These are phyloP conservation scores for Sycophila texana DNA, from an alignment of 2,888 invertebrate genomes.

Conservation along the genomic window DNA sequence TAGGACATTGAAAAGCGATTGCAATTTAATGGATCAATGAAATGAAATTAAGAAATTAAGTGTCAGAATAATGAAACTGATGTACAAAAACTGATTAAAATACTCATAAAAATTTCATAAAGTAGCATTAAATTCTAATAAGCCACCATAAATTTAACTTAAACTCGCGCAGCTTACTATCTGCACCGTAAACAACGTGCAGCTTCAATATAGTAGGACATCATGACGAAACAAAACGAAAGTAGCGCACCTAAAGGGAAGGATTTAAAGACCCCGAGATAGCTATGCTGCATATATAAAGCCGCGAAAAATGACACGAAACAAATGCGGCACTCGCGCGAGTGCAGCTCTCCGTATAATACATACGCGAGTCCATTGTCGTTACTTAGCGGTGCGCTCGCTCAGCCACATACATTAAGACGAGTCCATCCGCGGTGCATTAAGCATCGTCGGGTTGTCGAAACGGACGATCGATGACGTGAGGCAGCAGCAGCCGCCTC, in stretches of 20 bases:
- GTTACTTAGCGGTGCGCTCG: background rate
- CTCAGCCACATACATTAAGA: background rate
- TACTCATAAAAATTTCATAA: too few species aligned
- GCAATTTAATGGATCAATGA: too few species aligned
- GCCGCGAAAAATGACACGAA: background rate
- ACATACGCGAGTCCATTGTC: constrained; percentile 14
- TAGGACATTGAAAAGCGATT: too few species aligned
- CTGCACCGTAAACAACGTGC: background rate
- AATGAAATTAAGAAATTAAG: too few species aligned
- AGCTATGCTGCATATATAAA: background rate
- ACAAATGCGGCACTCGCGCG: background rate
- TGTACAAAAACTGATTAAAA: too few species aligned
- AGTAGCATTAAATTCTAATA: too few species aligned
- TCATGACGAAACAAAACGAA: background rate
- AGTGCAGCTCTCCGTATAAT: too few species aligned
- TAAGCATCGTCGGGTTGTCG: constrained; percentile 29
- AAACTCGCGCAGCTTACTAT: too few species aligned
- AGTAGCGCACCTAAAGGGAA: too few species aligned
- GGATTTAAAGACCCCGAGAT: too few species aligned
- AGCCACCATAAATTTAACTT: background rate
- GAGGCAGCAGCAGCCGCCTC: constrained; percentile 21
- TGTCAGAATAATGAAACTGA: too few species aligned
- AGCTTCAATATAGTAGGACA: background rate
- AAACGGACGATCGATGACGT: constrained; percentile 54
- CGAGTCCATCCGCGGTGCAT: constrained; percentile 7